Base-by-base conservation (phyloP, 2,888 invertebrate genomes). In the Nomada hirtipes region DNA sequence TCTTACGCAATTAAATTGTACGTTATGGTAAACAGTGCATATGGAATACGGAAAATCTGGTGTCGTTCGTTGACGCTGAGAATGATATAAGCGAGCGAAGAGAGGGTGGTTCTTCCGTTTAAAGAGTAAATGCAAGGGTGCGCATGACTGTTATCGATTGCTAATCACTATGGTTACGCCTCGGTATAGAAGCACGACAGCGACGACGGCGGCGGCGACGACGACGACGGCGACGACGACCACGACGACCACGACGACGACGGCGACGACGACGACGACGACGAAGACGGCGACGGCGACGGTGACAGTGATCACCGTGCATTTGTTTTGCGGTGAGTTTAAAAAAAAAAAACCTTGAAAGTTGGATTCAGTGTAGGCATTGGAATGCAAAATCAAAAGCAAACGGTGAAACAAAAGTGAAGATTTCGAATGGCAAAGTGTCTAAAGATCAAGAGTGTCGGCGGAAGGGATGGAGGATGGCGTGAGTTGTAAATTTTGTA, bases 101-200 rank as follows among this genome's bases (percentile, higher is more conserved):
- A 23, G 44, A 71, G 78, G 86, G 65, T 76, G 72, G 85, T 79
- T 65, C 59, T 78, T 76, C 76, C 81, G 73, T 79, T 84, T 69
- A 23, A 60, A 23, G 67, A 65, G 82, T 70, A 78, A 84, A 63
- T 20, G 57, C 36, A 67, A 63, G 26, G 70, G 47, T 70, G 92
- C 93, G 93, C 92, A 93, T 90, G 92, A 86, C 85, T 86, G 81
- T 71, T 85, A 93, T 93, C 91, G 93, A 93, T 91, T 91, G 90
- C 83, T 88, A 90, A 93, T 93, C 91, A 89, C 89, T 92, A 93
- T 92, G 92, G 92, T 91, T 90, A 92, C 92, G 89, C 87, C 89
- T 90, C 86, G 86, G 86, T 82, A 87, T 86, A 85, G 85, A 84
- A 82, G 86, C 77, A 73, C 74, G 79, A 84, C 81, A 57, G 73